Evolutionary conservation across 2,888 invertebrate genomes (phyloP).

Genomic region (Empis stercorea): DNA sequence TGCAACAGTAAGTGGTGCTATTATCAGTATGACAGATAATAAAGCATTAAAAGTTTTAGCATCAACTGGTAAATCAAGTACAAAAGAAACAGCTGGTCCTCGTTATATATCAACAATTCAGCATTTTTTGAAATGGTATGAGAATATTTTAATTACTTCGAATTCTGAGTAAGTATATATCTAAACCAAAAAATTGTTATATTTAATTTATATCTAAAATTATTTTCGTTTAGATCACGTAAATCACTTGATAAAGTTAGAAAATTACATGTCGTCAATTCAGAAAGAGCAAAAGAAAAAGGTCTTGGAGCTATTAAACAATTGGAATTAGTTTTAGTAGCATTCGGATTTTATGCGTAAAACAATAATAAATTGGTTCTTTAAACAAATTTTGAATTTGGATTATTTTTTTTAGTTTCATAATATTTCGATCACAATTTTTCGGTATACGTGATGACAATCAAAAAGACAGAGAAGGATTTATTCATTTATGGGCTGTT

Average conservation of each 20-base stretch:
- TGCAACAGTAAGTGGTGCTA: not conserved
- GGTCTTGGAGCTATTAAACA: not conserved
- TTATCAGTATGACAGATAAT: not conserved
- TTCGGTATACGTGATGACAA: not conserved
- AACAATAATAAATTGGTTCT: too few species aligned
- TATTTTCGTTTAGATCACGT: not conserved
- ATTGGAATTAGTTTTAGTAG: not conserved
- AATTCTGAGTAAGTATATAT: not conserved
- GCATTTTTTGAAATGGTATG: not conserved
- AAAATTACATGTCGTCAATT: not conserved
- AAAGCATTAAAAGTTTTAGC: not conserved
- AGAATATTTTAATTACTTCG: not conserved
- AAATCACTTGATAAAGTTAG: not conserved
- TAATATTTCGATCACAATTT: not conserved
- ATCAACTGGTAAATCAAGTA: not conserved
- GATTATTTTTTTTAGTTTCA: not conserved
- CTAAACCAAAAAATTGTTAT: too few species aligned
- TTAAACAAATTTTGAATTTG: too few species aligned
- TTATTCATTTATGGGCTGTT: conserved; percentile 6
- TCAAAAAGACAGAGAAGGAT: conserved; percentile 1
- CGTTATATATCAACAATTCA: not conserved
- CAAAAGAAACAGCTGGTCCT: not conserved
- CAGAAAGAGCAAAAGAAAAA: not conserved
- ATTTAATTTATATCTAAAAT: too few species aligned
- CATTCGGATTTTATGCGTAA: not conserved